phyloP scores from a whole-genome alignment of 2,113 vertebrate genomes.

The Austrofundulus limnaeus region DNA sequence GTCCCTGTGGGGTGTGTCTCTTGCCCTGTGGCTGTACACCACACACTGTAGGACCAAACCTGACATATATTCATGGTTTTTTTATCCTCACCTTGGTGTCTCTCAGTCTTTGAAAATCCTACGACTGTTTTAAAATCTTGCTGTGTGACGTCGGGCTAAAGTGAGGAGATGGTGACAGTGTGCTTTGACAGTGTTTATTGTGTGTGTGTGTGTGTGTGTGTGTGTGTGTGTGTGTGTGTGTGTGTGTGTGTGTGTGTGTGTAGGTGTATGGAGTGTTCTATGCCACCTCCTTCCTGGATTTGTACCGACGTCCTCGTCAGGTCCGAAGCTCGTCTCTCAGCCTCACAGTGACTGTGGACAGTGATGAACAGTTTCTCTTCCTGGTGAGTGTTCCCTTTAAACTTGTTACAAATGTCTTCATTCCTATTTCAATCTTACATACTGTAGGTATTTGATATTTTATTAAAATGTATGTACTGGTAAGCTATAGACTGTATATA shows the following conservation, averaged over 20 bases:
- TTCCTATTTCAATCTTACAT: background rate
- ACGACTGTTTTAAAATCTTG: too few relatives aligned
- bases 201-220: background rate
- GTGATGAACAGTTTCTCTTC: slow-evolving; percentile 93
- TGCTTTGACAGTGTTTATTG: too few relatives aligned
- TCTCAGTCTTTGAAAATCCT: too few relatives aligned
- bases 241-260: background rate
- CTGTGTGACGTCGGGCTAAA: too few relatives aligned
- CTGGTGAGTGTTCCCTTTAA: slow-evolving; percentile 78
- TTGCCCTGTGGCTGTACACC: too few relatives aligned
- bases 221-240: slow-evolving; percentile 79
- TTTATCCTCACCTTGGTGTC: too few relatives aligned
- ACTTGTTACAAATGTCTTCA: background rate
- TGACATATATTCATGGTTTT: too few relatives aligned
- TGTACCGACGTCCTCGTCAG: slow-evolving; percentile 85
- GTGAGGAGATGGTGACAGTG: background rate
- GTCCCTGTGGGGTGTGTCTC: too few relatives aligned
- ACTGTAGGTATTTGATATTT: too few relatives aligned
- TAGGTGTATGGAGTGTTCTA: slow-evolving; percentile 92
- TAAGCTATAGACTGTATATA: too few relatives aligned
- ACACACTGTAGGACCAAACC: too few relatives aligned
- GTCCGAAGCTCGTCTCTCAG: slow-evolving; percentile 76
- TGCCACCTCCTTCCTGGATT: slow-evolving; percentile 92
- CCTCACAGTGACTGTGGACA: slow-evolving; percentile 83
- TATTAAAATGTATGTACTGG: too few relatives aligned